Conservation (phyloP, 2,888 invertebrate genomes). For the Holacanthella duospinosa region DNA sequence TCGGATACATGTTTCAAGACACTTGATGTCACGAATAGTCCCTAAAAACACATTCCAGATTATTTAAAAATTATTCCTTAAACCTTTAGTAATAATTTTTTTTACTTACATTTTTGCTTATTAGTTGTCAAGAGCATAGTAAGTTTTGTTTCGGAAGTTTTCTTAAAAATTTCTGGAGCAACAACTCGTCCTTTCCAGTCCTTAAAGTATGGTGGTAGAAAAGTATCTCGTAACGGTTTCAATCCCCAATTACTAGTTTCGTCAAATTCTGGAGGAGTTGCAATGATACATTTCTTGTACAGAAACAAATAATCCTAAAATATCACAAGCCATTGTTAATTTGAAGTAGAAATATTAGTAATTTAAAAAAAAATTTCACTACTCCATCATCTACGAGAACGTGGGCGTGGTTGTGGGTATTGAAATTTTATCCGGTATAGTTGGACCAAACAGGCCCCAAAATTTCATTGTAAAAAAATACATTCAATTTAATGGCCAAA, state of each 20-base stretch:
- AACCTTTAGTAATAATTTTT: neutral
- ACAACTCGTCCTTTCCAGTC: neutral
- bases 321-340: neutral
- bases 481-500: too few relatives aligned
- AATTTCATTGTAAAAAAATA: too few relatives aligned
- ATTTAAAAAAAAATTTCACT: too few relatives aligned
- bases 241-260: constrained; percentile 30
- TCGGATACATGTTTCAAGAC: constrained; percentile 20
- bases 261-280: constrained; percentile 14
- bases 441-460: too few relatives aligned
- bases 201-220: constrained; percentile 30
- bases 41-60: constrained; percentile 15
- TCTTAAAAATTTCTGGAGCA: neutral
- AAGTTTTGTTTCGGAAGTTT: neutral
- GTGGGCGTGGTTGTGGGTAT: too few relatives aligned
- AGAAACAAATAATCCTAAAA: neutral
- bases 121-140: neutral
- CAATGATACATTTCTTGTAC: neutral
- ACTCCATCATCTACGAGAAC: too few relatives aligned
- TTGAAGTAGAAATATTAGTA: too few relatives aligned
- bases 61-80: neutral
- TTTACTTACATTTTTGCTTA: constrained; percentile 31
- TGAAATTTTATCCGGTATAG: too few relatives aligned
- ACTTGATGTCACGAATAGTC: constrained; percentile 26
- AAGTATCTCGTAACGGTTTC: constrained; percentile 16